These are phyloP conservation scores for Porites lobata DNA, from an alignment of 92 coral and sea anemone genomes.

Conservation along the genomic window DNA sequence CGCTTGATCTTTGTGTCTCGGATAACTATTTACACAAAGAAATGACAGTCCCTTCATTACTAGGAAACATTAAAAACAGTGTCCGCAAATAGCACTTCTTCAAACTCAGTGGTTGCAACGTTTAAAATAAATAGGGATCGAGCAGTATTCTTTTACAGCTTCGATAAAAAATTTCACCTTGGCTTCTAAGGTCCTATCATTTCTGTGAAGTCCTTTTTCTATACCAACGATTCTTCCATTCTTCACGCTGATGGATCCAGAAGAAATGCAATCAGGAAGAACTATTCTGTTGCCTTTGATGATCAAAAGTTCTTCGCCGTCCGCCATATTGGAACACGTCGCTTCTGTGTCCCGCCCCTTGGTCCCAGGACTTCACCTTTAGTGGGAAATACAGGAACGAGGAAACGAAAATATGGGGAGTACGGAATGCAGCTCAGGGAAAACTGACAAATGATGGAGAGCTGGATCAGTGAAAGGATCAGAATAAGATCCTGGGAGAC, in stretches of 20 bases:
- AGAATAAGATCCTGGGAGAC: no score
- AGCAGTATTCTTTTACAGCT: no score
- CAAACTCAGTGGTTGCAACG: no score
- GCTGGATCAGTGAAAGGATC: no score
- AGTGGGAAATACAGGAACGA: background rate
- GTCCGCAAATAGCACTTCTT: no score
- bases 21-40: no score
- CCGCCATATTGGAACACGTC: constrained; percentile 12
- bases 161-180: background rate
- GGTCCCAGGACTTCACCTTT: background rate
- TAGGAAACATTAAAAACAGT: no score
- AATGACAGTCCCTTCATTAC: no score
- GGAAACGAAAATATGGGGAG: background rate
- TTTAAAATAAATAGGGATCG: no score
- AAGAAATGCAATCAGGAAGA: constrained; percentile 50
- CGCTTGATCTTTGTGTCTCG: no score
- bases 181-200: background rate
- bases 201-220: constrained; percentile 28
- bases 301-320: constrained; percentile 21
- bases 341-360: background rate
- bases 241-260: constrained; percentile 65
- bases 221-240: constrained; percentile 64
- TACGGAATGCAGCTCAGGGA: background rate
- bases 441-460: background rate
- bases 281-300: constrained; percentile 65